phyloP scores from a whole-genome alignment of 1,140 invertebrate species.

The Eueides isabella region DNA sequence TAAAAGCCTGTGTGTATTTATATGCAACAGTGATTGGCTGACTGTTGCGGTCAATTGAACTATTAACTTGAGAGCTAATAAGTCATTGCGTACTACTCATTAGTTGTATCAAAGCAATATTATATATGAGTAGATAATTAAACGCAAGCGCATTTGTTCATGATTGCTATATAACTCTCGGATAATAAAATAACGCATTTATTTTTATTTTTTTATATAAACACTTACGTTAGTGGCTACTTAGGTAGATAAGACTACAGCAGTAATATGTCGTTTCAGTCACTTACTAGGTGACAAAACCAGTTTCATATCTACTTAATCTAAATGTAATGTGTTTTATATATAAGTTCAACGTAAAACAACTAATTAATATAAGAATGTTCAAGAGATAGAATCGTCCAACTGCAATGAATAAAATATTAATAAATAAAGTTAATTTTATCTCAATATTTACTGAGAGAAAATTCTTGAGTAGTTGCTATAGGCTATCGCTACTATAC shows the following conservation, averaged over 20 bases:
- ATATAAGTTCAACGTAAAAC: too few species aligned
- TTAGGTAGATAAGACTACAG: background rate
- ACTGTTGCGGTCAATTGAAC: constrained; percentile 31
- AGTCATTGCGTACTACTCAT: background rate
- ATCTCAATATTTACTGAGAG: too few species aligned
- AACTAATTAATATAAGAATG: too few species aligned
- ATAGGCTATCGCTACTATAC: too few species aligned
- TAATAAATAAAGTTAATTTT: too few species aligned
- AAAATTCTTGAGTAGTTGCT: too few species aligned
- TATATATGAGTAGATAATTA: constrained; percentile 12
- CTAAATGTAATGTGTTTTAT: too few species aligned
- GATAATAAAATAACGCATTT: background rate
- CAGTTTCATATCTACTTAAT: too few species aligned
- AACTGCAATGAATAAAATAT: too few species aligned
- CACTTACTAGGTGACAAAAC: too few species aligned
- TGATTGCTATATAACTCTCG: background rate
- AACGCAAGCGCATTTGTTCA: constrained; percentile 2
- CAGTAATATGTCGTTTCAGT: too few species aligned
- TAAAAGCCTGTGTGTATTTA: constrained; percentile 58
- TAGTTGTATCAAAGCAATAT: constrained; percentile 7
- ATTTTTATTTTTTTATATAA: background rate
- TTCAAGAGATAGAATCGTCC: too few species aligned
- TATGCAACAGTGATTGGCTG: constrained; percentile 51
- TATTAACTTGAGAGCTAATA: constrained; percentile 15
- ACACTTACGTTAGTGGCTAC: background rate